Percentiles rank a stretch among this genome's conserved stretches.
Conservation (phyloP, 2,113 vertebrate genomes). For the Columba livia region DNA sequence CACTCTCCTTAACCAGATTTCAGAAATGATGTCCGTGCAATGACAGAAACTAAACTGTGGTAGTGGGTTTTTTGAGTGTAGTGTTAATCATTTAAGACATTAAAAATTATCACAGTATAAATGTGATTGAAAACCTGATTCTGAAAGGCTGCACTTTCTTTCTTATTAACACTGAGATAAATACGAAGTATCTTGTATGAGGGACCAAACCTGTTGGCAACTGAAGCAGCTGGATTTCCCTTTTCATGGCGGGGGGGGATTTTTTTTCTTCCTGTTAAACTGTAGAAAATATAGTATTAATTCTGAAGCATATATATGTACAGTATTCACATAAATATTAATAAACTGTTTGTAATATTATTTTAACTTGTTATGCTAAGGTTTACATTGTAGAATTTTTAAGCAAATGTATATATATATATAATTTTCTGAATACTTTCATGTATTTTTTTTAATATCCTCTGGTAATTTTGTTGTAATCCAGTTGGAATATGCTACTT, state of each 20-base stretch:
- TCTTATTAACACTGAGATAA: background rate
- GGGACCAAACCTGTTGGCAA: background rate
- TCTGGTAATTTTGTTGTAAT: slow-evolving; percentile 75
- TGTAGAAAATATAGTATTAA: background rate
- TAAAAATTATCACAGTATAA: background rate
- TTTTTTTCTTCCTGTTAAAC: background rate
- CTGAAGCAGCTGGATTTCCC: background rate
- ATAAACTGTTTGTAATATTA: background rate
- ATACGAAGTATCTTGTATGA: background rate
- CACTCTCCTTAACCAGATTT: background rate
- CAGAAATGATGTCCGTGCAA: background rate
- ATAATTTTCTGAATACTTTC: slow-evolving; percentile 75
- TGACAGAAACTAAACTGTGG: background rate
- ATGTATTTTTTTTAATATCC: slow-evolving; percentile 71
- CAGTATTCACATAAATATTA: background rate
- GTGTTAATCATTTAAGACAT: background rate
- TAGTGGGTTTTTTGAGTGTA: background rate
- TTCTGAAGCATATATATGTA: background rate
- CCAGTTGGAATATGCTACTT: slow-evolving; percentile 58
- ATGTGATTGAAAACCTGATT: background rate
- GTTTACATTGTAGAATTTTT: slow-evolving; percentile 76
- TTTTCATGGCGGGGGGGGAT: background rate
- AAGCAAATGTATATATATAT: slow-evolving; percentile 72
- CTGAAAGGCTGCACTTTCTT: background rate
- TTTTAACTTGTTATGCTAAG: slow-evolving; percentile 57